Evolutionary conservation across 2,113 vertebrate genomes (phyloP), one percentile per base, ranked within the genome.

Genomic region (Poeciliopsis turrubarensis): DNA sequence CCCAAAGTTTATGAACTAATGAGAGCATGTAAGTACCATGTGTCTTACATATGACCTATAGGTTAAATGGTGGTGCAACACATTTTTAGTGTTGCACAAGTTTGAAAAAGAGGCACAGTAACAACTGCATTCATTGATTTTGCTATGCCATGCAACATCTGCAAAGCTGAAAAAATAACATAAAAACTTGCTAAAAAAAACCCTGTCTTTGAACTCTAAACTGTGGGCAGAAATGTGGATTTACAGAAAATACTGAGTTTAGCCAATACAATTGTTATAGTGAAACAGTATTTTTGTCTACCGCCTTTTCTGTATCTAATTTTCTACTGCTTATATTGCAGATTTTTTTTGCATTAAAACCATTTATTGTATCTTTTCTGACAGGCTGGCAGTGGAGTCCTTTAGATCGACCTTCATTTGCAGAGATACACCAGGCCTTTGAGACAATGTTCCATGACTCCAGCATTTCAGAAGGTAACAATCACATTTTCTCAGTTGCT

Each of bases 361-460:
- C 0, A 6, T 37, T 12, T 14, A 10, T 78, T 72, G 3, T 75
- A 11, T 83, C 57, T 73, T 54, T n/a, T 87, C 27, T 4, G 65
- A 77, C 51, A 99, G 97, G 98, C 84, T 99, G 97, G 98, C 97
- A 97, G 89, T 99, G 98, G 98, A 98, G 95, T 85, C 97, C 97
- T 44, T 80, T 97, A 31, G 98, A 99, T 71, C 90, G 98, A 39
- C 98, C 97, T 15, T 98, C 97, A 2, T 99, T 99, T 93, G 95
- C 97, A 77, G 97, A 99, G 90, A 98, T 95, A 61, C 98, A 99
- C 85, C 98, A 99, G 92, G 98, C 98, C 65, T 99, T 99, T 86
- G 98, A 99, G 93, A 99, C 98, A 0, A 99, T 99, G 98, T 99
- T 99, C 86, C 97, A 99, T 0, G 97, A 99, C 89, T 99, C 98